Conservation (phyloP, 2,797 vertebrate genomes). For the Microhierax caerulescens region DNA sequence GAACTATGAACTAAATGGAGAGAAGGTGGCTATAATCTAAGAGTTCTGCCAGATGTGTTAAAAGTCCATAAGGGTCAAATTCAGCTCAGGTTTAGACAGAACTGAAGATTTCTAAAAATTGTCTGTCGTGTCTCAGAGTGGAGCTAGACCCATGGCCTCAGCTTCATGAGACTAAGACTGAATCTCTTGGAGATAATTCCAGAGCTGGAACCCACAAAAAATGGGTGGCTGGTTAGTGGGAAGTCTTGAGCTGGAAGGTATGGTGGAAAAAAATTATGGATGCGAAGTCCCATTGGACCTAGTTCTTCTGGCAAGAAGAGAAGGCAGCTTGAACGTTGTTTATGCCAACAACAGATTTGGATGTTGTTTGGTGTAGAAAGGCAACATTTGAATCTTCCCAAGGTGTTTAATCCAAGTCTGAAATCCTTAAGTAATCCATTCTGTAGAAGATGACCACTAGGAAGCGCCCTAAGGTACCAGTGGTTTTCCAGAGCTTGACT, state of each 20-base stretch:
- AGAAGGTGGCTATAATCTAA: not conserved
- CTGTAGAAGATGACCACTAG: not conserved
- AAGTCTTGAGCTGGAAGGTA: not conserved
- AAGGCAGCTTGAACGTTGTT: slow-evolving; percentile 30
- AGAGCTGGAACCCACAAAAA: not conserved
- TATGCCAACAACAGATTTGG: slow-evolving; percentile 19
- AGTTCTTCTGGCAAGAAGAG: not conserved
- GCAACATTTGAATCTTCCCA: not conserved
- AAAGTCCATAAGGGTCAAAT: not conserved
- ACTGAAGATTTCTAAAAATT: not conserved
- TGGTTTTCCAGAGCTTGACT: not conserved
- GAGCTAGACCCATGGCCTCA: not conserved
- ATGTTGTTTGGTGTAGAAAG: not conserved
- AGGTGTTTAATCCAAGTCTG: not conserved
- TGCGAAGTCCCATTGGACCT: not conserved
- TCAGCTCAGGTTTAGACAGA: not conserved
- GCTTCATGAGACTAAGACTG: not conserved
- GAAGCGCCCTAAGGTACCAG: not conserved
- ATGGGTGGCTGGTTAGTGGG: not conserved
- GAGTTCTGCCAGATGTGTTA: not conserved
- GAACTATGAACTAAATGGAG: slow-evolving; percentile 30
- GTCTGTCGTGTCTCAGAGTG: not conserved
- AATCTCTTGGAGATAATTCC: not conserved
- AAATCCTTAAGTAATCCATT: not conserved
- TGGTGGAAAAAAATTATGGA: not conserved